Conservation (phyloP, 2,888 invertebrate species). For the Oscheius onirici region DNA sequence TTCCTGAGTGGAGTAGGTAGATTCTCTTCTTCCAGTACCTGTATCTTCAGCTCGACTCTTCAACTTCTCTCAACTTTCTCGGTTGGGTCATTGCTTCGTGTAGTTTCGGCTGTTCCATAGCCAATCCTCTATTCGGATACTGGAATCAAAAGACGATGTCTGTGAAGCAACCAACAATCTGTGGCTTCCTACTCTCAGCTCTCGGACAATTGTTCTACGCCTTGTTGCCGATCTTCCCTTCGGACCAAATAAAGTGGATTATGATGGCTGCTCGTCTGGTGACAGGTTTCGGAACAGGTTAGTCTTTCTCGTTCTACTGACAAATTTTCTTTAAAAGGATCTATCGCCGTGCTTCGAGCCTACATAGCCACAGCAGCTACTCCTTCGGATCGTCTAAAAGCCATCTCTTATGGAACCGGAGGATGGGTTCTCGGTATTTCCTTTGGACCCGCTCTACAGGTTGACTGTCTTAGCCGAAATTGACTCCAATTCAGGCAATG, state of each 20-base stretch:
- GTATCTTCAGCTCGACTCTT: slow-evolving; percentile 39
- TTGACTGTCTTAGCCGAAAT: background rate
- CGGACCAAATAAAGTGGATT: slow-evolving; percentile 38
- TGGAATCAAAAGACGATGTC: slow-evolving; percentile 55
- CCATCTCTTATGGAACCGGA: slow-evolving; percentile 50
- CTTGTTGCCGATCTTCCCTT: slow-evolving; percentile 28
- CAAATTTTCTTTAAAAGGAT: slow-evolving; percentile 14
- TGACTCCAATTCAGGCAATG: background rate
- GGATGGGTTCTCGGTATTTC: slow-evolving; percentile 47
- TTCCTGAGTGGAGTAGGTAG: slow-evolving; percentile 33
- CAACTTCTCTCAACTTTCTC: slow-evolving; percentile 44
- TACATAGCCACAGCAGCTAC: slow-evolving; percentile 46
- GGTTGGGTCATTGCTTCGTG: slow-evolving; percentile 53
- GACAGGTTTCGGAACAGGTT: slow-evolving; percentile 48
- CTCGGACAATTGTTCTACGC: slow-evolving; percentile 42
- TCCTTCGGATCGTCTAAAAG: slow-evolving; percentile 45
- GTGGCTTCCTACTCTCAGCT: slow-evolving; percentile 42
- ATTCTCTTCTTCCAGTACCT: background rate
- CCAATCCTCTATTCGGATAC: slow-evolving; percentile 45
- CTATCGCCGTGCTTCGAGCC: slow-evolving; percentile 42
- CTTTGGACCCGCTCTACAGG: slow-evolving; percentile 50
- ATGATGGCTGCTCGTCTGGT: slow-evolving; percentile 44
- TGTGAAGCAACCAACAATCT: slow-evolving; percentile 38
- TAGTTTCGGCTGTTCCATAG: slow-evolving; percentile 47
- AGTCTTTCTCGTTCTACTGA: background rate